phyloP scores from a whole-genome alignment of 2,888 invertebrate species.

The Pardosa pseudoannulata region DNA sequence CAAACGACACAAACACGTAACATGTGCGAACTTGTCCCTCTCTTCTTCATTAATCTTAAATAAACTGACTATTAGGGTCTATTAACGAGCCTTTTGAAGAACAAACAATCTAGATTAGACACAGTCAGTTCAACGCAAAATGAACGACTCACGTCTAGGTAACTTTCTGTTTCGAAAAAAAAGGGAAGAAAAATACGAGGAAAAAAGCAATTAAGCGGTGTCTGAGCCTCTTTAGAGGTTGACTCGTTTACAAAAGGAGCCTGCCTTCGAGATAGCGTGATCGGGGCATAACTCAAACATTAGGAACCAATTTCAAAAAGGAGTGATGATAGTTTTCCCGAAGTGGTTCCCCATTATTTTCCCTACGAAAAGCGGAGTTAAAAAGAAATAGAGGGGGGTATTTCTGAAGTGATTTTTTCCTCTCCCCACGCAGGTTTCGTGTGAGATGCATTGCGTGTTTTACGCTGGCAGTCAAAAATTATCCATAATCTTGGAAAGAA shows the following conservation, averaged over 20 bases:
- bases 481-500: conserved; percentile 10
- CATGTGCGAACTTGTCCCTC: too few relatives aligned
- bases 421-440: conserved; percentile 1
- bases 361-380: neutral
- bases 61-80: too few relatives aligned
- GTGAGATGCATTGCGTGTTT: conserved; percentile 9
- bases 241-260: conserved; percentile 47
- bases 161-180: neutral
- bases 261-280: conserved; percentile 31
- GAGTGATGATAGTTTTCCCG: conserved; percentile 49
- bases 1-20: too few relatives aligned
- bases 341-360: conserved; percentile 54
- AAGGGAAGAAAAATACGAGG: neutral
- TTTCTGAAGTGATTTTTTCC: conserved; percentile 4
- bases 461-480: conserved; percentile 15
- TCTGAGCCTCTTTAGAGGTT: conserved; percentile 43
- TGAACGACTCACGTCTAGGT: neutral
- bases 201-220: conserved; percentile 59
- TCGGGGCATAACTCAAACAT: conserved; percentile 48
- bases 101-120: neutral
- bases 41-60: too few relatives aligned
- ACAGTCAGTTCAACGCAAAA: neutral
- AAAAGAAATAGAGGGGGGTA: neutral
- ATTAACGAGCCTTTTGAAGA: neutral
- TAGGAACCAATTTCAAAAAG: conserved; percentile 36